Evolutionary conservation across 2,113 vertebrate species (phyloP), one percentile per base, ranked within the genome.

Genomic region (Cheilinus undulatus): DNA sequence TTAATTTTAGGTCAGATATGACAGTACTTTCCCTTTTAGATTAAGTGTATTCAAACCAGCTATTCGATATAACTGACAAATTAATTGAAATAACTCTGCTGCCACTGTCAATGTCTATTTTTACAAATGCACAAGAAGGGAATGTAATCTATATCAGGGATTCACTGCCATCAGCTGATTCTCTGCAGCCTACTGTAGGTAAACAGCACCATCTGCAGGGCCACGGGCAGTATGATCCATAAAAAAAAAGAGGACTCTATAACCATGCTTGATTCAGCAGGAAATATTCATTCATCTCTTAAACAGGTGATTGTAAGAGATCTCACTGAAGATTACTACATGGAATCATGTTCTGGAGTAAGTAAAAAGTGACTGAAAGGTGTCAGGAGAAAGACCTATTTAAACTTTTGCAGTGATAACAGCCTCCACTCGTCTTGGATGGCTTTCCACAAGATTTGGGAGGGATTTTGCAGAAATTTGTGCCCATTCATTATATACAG

Each of bases 141-240:
- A 2, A n/a, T 24, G 53, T 32, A 12, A 20, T 48, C 40, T 9
- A 23, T 36, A 27, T 17, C 56, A 46, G 12, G 13, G 3, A 22
- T 2, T 2, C 17, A 7, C 19, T 4, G 27, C 27, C 36, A 13
- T 36, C 59, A 3, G 46, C 19, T 45, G 27, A 43, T 5, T 36
- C 7, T 20, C n/a, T 19, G 24, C 24, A 3, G 50, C 20, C 28
- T 53, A 7, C 9, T 27, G 22, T 19, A 34, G 69, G 53, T 64
- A 26, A 83, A 69, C 75, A 82, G 74, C 87, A 2, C 89, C 89
- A 78, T 27, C 89, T 89, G 75, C 74, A 34, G 89, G 89, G 9
- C 19, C 3, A 3, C 13, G 4, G 1, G 5, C 0, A 20, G 14
- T 34, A 57, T 32, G 4, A 4, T 2, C 7, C 38, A 7, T 8